phyloP scores from a whole-genome alignment of 2,797 vertebrate genomes.

The Sylvia borin region DNA sequence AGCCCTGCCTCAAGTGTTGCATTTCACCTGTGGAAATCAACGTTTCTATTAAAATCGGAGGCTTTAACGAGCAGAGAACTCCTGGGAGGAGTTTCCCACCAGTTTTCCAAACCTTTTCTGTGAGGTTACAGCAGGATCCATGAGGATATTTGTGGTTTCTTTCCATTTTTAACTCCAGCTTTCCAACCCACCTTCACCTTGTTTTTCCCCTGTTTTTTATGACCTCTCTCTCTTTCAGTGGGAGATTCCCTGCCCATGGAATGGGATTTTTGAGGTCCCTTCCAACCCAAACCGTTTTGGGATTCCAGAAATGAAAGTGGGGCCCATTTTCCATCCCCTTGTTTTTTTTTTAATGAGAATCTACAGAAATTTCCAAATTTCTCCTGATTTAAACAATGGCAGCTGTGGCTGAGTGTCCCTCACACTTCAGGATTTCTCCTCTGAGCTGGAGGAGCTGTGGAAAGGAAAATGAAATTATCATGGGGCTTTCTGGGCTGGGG shows the following conservation, averaged over 20 bases:
- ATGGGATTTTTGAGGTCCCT: neutral
- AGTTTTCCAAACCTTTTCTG: neutral
- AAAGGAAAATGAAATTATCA: neutral
- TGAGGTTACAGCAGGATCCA: neutral
- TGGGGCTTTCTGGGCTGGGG: neutral
- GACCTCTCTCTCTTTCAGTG: neutral
- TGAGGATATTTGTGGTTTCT: neutral
- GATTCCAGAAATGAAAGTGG: neutral
- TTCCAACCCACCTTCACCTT: neutral
- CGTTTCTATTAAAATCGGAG: neutral
- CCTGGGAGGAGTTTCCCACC: neutral
- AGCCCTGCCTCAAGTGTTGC: neutral
- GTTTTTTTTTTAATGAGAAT: neutral
- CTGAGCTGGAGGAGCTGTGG: neutral
- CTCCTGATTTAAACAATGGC: neutral
- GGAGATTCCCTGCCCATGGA: neutral
- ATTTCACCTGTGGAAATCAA: neutral
- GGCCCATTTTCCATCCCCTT: neutral
- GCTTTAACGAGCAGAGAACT: neutral
- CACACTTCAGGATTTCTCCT: neutral
- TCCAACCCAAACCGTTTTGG: neutral
- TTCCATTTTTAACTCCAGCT: neutral
- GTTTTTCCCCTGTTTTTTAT: neutral
- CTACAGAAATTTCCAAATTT: neutral
- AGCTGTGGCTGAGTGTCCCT: neutral